Evolutionary conservation across 2,888 invertebrate genomes (phyloP), one percentile per base, ranked within the genome.

Genomic region (Pyrrhosoma nymphula): DNA sequence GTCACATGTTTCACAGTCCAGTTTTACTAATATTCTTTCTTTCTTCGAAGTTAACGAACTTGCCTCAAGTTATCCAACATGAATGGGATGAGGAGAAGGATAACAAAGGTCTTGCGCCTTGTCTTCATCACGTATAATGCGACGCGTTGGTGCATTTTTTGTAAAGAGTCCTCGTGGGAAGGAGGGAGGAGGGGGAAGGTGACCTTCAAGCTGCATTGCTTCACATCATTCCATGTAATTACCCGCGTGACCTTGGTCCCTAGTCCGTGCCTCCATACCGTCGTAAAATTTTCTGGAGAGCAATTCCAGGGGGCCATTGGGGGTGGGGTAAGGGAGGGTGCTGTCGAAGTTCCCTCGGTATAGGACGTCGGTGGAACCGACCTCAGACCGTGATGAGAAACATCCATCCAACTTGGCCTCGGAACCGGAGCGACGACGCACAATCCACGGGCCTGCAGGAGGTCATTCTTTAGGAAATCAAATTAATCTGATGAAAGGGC

Each of bases 381-480:
- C 30, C 30, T 35, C 30, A 35, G 35, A 35, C 30, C 30, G 30
- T 35, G 82, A 82, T 82, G 82, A 82, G 82, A 82, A 82, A 82
- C 82, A 82, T 82, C 82, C 82, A 82, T 35, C 82, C 82, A 14
- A 8, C 1, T 10, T 3, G n/a, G 82, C 16, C 16, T 82, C 16
- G 30, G n/a, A n/a, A n/a, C 69, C n/a, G 23, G 26, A 82, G 69
- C 69, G 35, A 16, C 82, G 82, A 35, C 35, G 18, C 18, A 16
- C 82, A 4, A 82, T 82, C 82, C 82, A 16, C 12, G 30, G 10
- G 26, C 4, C 18, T 35, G 26, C 6, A 23, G 30, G 82, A 35
- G 82, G 82, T 35, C 82, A 35, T 82, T 35, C 82, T 82, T 82
- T n/a, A 35, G 82, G 35, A 82, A 82, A 82, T 82, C 82, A 82